Conservation (phyloP, 2,113 vertebrate species). For the Falcunculus frontatus region DNA sequence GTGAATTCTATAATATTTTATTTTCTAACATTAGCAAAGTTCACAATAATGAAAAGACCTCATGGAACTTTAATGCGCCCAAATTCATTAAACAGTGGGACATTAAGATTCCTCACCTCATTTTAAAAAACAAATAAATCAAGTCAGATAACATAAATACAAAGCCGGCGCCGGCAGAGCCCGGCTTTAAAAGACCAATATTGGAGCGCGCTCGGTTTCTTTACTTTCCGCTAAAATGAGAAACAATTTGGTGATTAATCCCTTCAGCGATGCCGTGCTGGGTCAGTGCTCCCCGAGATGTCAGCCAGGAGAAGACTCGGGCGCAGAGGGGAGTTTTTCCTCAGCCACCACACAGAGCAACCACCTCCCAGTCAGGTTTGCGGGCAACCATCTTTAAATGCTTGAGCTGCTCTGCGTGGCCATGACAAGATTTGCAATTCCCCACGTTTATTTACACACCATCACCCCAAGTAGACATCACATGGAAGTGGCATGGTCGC, state of each 20-base stretch:
- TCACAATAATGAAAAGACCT: conserved; percentile 72
- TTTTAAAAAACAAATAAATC: conserved; percentile 72
- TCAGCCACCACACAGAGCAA: conserved; percentile 69
- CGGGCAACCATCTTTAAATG: conserved; percentile 89
- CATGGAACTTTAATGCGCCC: conserved; percentile 74
- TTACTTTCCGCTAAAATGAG: conserved; percentile 71
- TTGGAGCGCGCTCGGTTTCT: conserved; percentile 56
- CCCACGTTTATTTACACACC: conserved; percentile 93
- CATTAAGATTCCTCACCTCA: conserved; percentile 60
- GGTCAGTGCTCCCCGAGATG: conserved; percentile 80
- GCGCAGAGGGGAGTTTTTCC: conserved; percentile 55
- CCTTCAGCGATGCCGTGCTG: conserved; percentile 73
- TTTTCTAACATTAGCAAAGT: conserved; percentile 80
- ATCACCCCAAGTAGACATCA: conserved; percentile 91
- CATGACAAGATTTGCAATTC: conserved; percentile 88
- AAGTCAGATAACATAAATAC: conserved; percentile 60
- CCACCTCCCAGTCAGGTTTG: conserved; percentile 86
- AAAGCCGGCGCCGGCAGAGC: conserved; percentile 1
- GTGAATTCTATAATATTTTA: conserved; percentile 82
- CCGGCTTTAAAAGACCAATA: conserved; percentile 58
- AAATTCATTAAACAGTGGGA: conserved; percentile 69
- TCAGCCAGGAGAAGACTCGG: conserved; percentile 62
- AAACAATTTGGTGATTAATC: conserved; percentile 75
- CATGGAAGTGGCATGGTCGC: conserved; percentile 78
- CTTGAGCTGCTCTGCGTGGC: conserved; percentile 83